Evolutionary conservation across 2,113 vertebrate genomes (phyloP), one percentile per base, ranked within the genome.

Genomic region (Erpornis zantholeuca): DNA sequence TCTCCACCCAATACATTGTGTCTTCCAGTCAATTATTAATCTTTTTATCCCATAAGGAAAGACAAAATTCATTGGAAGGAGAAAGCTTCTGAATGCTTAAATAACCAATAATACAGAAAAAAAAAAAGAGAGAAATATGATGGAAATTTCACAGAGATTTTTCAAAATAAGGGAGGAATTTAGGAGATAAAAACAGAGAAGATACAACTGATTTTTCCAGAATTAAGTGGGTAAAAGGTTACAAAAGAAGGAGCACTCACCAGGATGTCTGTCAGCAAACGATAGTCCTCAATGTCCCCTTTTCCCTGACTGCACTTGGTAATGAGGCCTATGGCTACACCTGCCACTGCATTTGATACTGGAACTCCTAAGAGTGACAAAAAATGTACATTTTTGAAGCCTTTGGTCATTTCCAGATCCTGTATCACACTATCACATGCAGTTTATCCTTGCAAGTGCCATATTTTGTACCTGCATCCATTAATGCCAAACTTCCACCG

Each of bases 181-280:
- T 28, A 49, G 10, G 47, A 85, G 10, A n/a, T 21, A 64, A 71
- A 71, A 79, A 21, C 12, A 80, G 24, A 40, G 20, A 40, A 80
- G 24, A 72, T 4, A 57, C 24, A 90, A 69, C 7, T 21, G 14
- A 0, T 52, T 79, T 31, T 68, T 81, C 42, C 12, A 86, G 80
- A 82, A 75, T 18, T 31, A 65, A 25, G 5, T 11, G 31, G 57
- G 61, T 45, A 36, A 45, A 49, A 27, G 1, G 5, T 57, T 71
- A 8, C 33, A 86, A 31, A 36, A 76, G 20, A 20, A 9, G 63
- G 90, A 96, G 60, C 81, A 97, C 98, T 97, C 97, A 99, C 99
- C 98, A 99, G 97, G 95, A 99, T 99, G 96, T 99, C 99, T 53
- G 99, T 99, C 44, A 99, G 96, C 94, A 99, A 94, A 88, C 99